Base-by-base conservation (phyloP, 2,888 invertebrate species). In the Candidula unifasciata region DNA sequence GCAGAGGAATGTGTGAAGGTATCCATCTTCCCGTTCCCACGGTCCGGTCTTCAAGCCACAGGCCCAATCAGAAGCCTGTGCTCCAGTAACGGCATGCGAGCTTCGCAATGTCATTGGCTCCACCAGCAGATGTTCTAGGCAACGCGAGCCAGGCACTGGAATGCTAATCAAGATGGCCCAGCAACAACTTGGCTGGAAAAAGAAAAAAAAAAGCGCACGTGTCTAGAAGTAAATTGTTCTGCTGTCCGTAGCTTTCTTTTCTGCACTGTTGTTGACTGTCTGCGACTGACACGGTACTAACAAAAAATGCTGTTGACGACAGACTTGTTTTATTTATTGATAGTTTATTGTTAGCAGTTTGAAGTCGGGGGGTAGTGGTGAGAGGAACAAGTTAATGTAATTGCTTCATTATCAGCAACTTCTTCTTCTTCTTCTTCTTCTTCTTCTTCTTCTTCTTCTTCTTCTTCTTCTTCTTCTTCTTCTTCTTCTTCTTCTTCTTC, bases 1-100 rank as follows among this genome's bases (percentile, higher is more conserved):
- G 60, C 27, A 33, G 71, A 30, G 83, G 79, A 57, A 84, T 84
- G 83, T 84, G 83, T 84, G 83, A 84, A 84, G 83, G 57, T 79
- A 79, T 79, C 79, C 60, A 73, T 13, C 68, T 44, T 18, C 44
- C 54, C 60, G 33, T 84, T 84, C 83, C 83, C 83, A 84, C 83
- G 83, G 83, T 84, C 54, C 79, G 82, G 82, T 64, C 82, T 60
- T n/a, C 30, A 81, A 24, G 68, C 82, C 71, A 71, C 60, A 24
- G 73, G 69, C 83, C 44, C 83, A 84, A 84, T 84, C 79, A 64
- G 60, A 79, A 30, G 33, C 44, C 35, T 24, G 24, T n/a, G 21
- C 37, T 18, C 71, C 52, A 79, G 64, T 84, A 71, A 52, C 79
- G 83, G 83, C 83, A 84, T 84, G 83, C 83, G 83, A 44, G 44